Conservation (phyloP, 2,888 invertebrate genomes). For the Drosophila mercatorum region DNA sequence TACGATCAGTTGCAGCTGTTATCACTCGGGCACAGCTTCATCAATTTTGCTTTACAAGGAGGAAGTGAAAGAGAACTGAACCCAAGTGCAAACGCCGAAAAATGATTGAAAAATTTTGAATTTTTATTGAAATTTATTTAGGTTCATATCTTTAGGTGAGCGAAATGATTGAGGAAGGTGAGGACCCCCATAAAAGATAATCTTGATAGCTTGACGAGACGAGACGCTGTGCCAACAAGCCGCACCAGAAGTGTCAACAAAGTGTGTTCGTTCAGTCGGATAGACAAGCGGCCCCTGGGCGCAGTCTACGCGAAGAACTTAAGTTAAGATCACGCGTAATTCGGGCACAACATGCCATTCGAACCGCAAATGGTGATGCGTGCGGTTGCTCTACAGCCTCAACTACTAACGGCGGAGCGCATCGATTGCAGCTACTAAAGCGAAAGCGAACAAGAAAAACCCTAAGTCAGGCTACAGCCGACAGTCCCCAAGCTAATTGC, state of each 20-base stretch:
- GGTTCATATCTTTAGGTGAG: neutral
- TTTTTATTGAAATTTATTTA: conserved; percentile 20
- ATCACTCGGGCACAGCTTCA: neutral
- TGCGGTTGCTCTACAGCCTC: conserved; percentile 58
- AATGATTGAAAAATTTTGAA: neutral
- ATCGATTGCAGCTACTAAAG: conserved; percentile 26
- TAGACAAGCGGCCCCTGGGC: conserved; percentile 10
- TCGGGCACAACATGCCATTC: conserved; percentile 67
- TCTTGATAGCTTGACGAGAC: conserved; percentile 43
- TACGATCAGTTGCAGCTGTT: neutral
- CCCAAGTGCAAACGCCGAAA: conserved; percentile 17
- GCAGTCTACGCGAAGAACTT: conserved; percentile 6
- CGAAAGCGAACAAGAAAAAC: neutral
- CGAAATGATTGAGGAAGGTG: conserved; percentile 36
- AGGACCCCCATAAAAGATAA: conserved; percentile 55
- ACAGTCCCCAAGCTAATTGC: conserved; percentile 50
- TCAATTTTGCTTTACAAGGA: conserved; percentile 40
- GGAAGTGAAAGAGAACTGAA: neutral
- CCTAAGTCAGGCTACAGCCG: conserved; percentile 2
- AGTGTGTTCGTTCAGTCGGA: conserved; percentile 12
- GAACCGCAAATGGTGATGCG: conserved; percentile 57
- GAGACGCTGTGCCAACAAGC: conserved; percentile 23
- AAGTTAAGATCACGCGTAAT: conserved; percentile 68
- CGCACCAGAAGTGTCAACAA: conserved; percentile 2
- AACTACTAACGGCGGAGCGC: neutral